These are phyloP conservation scores for Fulica atra DNA, from an alignment of 2,113 vertebrate species.

Conservation along the genomic window DNA sequence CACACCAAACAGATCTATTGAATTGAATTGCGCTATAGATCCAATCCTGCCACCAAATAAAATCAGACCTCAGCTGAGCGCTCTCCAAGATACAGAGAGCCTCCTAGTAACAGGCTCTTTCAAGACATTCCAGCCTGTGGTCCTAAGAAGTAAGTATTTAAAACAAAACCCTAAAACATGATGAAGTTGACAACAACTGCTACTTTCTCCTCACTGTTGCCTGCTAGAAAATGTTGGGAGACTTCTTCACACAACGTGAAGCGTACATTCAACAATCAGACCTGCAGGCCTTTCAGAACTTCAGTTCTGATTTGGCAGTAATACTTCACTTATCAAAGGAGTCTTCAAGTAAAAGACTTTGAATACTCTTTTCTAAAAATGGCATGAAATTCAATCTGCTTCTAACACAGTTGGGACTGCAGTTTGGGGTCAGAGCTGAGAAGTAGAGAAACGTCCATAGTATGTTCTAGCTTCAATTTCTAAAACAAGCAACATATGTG, in stretches of 20 bases:
- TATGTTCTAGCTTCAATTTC: not conserved
- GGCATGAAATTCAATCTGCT: not conserved
- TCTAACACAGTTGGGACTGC: not conserved
- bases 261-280: not conserved
- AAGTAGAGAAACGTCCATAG: accelerated
- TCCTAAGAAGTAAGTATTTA: not conserved
- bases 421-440: not conserved
- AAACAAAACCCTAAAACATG: not conserved
- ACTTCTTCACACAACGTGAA: not conserved
- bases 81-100: not conserved
- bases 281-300: not conserved
- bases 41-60: not conserved
- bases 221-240: not conserved
- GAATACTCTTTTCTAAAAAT: not conserved
- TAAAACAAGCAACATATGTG: not conserved
- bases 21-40: not conserved
- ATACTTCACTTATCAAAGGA: not conserved
- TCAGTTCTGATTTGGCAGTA: not conserved
- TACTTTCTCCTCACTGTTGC: not conserved
- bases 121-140: not conserved
- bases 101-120: not conserved
- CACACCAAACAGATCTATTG: not conserved
- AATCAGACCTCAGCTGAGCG: not conserved
- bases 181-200: not conserved
- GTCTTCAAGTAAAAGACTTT: not conserved